Base-by-base conservation (phyloP, 2,888 invertebrate species). In the Trissonchulus sp. region DNA sequence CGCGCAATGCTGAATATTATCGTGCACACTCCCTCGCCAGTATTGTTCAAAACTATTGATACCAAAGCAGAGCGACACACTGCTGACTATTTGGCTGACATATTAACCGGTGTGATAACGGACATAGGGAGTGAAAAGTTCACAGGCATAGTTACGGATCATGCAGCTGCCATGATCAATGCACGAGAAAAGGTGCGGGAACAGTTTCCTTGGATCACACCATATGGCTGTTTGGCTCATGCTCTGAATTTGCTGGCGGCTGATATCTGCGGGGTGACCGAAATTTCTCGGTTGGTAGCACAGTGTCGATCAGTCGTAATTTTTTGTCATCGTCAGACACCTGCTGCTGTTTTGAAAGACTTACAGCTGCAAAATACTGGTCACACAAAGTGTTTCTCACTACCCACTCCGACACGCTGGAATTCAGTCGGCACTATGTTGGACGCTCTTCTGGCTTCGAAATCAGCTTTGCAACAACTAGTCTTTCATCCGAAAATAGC, bases 171-270 rank as follows among this genome's bases (percentile, higher is more conserved):
- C 30, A 65, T 31, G 31, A 8, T 28, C 65, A 65, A 28, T 65
- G 65, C 65, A 15, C 31, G 65, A 18, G 8, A 28, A 15, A 8
- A 15, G 8, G 31, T 65, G 30, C 8, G 8, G 65, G 8, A 8
- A 28, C 8, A 65, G 65, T 65, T 31, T 65, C 30, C 65, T 31
- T 65, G 65, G 65, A 65, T 65, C 65, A 65, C n/a, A 18, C 48
- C 48, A 15, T 48, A 48, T 23, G 48, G 48, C 48, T 48, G 48
- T 23, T 48, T 48, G 48, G 48, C 48, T 23, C 48, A 48, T 23
- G 48, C 48, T 23, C 23, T 48, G 48, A 48, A 48, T 48, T 23
- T 48, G 48, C 48, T 48, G 23, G 48, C 48, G 8, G 48, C 8
- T 15, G 48, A 48, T 23, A 48, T 48, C 23, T 48, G 8, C 8